Conservation (phyloP, 2,113 vertebrate species). For the Meles meles region DNA sequence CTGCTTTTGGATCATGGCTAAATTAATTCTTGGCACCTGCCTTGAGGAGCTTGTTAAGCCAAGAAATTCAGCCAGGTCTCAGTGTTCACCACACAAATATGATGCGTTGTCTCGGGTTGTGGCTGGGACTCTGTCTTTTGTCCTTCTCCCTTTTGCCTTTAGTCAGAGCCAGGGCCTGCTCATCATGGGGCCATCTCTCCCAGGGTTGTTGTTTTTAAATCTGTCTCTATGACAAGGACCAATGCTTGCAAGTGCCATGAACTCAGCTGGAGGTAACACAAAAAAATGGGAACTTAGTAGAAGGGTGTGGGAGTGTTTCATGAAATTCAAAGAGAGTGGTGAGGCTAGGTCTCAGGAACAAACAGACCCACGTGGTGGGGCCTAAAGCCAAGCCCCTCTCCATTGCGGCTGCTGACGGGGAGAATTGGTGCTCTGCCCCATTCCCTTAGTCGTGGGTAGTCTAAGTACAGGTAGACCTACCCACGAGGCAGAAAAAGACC, state of each 20-base stretch:
- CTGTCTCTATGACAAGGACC: background rate
- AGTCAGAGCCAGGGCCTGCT: background rate
- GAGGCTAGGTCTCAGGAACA: background rate
- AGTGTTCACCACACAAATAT: background rate
- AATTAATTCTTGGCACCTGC: conserved; percentile 19
- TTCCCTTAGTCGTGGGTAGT: background rate
- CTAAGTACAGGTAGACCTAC: background rate
- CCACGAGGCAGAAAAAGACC: background rate
- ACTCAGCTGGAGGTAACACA: background rate
- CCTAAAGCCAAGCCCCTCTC: no score
- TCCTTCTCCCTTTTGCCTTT: background rate
- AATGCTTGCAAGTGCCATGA: background rate
- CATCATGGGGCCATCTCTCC: background rate
- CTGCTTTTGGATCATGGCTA: background rate
- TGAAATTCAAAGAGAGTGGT: background rate
- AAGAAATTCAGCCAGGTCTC: conserved; percentile 9
- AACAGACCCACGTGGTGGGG: background rate
- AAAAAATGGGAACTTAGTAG: background rate
- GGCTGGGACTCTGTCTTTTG: background rate
- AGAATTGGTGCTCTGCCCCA: background rate
- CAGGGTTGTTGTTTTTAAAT: background rate
- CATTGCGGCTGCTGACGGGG: background rate
- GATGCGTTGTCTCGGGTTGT: background rate
- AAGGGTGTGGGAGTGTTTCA: background rate
- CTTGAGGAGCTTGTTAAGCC: conserved; percentile 2